Base-by-base conservation (phyloP, 2,888 invertebrate genomes). In the Agrotis exclamationis region DNA sequence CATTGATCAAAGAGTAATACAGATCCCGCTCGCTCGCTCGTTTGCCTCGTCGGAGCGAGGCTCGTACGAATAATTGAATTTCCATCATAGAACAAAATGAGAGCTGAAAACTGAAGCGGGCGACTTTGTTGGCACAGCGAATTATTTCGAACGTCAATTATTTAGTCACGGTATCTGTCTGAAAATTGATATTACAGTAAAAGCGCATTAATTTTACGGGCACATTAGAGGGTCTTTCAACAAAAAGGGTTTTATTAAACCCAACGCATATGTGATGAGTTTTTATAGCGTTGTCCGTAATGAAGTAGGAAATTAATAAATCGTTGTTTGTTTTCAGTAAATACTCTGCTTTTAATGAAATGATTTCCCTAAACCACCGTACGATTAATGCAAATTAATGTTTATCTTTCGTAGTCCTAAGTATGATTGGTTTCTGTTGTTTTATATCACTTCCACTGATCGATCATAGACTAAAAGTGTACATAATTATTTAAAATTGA, bases 61-160 rank as follows among this genome's bases (percentile, higher is more conserved):
- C 90, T 93, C 92, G 93, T 90, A 93, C 94, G 93, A 94, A 95
- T 96, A 96, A 96, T 96, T 96, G 93, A 96, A 96, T 96, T 96
- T 95, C 92, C 95, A 94, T 95, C 95, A 93, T 93, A 93, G 94
- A 93, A 94, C 93, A 94, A 95, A 95, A 96, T 95, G 94, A 95
- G 93, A 94, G 91, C 92, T 94, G 95, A 94, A 95, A 94, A 95
- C 95, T 95, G 95, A 94, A 94, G 93, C 95, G 93, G 88, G 91
- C 88, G 94, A 94, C 93, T 95, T 94, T 95, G 95, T 95, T 95
- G 93, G 93, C 92, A 90, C 90, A 92, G 89, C 89, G 93, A 94
- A 95, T 96, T 95, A 95, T 94, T 95, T 93, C 89, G 91, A 90
- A 93, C 93, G 93, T 95, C 93, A 94, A 93, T 94, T 94, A 95